phyloP scores from a whole-genome alignment of 2,888 invertebrate genomes.

The Protonemura montana region DNA sequence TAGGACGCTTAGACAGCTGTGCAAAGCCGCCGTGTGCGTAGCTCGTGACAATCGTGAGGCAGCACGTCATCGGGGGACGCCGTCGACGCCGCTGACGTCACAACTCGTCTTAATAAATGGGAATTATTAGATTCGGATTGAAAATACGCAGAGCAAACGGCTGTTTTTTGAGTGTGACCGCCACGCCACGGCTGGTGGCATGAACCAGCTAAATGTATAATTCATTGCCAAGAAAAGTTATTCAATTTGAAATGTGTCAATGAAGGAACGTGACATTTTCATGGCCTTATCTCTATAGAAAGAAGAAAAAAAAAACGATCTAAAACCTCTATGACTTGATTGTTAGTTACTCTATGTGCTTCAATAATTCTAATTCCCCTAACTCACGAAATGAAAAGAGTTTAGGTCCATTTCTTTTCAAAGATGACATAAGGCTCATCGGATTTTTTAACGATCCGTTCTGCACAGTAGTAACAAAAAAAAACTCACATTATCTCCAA shows the following conservation, averaged over 20 bases:
- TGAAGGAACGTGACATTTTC: neutral
- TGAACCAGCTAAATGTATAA: neutral
- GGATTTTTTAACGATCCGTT: neutral
- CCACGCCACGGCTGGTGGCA: neutral
- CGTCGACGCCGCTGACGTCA: neutral
- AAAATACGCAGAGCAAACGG: neutral
- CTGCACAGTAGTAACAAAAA: neutral
- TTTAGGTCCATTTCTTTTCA: constrained; percentile 7
- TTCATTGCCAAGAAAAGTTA: neutral
- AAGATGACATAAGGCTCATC: neutral
- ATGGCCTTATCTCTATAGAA: neutral
- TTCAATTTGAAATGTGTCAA: neutral
- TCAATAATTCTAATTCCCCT: neutral
- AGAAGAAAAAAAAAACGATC: neutral
- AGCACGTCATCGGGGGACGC: neutral
- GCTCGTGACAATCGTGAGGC: neutral
- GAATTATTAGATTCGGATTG: neutral
- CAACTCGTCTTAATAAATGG: neutral
- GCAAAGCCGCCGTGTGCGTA: neutral
- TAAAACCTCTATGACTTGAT: neutral
- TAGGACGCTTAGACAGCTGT: neutral
- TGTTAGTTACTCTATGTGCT: neutral
- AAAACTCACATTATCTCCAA: neutral
- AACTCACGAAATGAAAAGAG: neutral
- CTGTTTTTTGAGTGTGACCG: neutral